A percentile compares a stretch with the other conserved stretches of the same genome.
phyloP scores from a whole-genome alignment of 1,140 invertebrate species.

The Drosophila hydei region DNA sequence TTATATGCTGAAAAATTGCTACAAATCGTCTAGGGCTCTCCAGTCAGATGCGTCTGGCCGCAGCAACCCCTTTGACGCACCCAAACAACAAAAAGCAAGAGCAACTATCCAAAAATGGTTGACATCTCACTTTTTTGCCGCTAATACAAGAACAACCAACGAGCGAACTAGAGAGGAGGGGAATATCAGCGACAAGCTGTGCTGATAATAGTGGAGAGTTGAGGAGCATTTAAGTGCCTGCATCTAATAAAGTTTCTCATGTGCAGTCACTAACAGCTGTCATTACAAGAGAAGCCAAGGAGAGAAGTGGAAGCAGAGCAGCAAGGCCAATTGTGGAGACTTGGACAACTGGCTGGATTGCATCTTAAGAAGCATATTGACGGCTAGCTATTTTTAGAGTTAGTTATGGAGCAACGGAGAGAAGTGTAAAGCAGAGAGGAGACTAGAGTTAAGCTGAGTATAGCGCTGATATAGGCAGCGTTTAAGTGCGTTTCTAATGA shows the following conservation, averaged over 20 bases:
- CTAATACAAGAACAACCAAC: constrained; percentile 39
- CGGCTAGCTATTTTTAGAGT: too few relatives aligned
- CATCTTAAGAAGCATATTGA: too few relatives aligned
- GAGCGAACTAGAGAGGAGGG: not conserved
- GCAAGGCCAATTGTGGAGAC: not conserved
- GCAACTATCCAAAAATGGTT: constrained; percentile 72
- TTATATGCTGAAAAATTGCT: constrained; percentile 39
- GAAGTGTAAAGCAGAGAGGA: too few relatives aligned
- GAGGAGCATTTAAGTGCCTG: constrained; percentile 43
- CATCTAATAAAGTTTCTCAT: constrained; percentile 80
- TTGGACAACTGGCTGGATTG: too few relatives aligned
- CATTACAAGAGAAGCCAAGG: not conserved
- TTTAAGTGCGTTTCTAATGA: too few relatives aligned
- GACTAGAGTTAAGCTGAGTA: too few relatives aligned
- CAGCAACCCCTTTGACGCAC: constrained; percentile 50
- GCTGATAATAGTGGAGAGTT: not conserved
- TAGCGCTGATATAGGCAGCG: too few relatives aligned
- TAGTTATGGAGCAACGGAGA: too few relatives aligned
- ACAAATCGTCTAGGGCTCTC: constrained; percentile 61
- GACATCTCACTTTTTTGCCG: constrained; percentile 55
- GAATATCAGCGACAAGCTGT: not conserved
- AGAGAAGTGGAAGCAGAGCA: not conserved
- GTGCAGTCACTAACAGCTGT: constrained; percentile 3
- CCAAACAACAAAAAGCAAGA: constrained; percentile 52
- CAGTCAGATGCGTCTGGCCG: constrained; percentile 31